phyloP scores from a whole-genome alignment of 1,140 invertebrate species.

The Tetraneura akinire region DNA sequence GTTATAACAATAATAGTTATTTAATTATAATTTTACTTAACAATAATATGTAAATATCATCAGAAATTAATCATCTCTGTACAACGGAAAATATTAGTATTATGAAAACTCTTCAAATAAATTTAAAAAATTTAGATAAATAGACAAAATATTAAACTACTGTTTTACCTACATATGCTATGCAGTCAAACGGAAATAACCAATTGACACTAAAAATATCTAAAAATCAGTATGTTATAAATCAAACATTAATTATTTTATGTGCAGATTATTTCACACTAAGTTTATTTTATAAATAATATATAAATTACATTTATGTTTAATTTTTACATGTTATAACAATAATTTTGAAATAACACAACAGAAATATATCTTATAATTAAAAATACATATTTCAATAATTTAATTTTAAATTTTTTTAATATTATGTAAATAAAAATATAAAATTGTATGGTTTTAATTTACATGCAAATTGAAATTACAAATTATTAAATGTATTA shows the following conservation, averaged over 20 bases:
- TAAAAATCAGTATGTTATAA: no score
- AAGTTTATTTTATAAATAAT: neutral
- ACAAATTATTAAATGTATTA: neutral
- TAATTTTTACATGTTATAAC: neutral
- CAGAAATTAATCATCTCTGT: no score
- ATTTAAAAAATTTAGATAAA: no score
- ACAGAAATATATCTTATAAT: neutral
- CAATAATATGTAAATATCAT: no score
- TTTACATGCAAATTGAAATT: neutral
- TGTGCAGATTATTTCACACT: neutral
- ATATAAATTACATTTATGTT: neutral
- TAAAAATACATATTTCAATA: neutral
- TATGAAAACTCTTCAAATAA: no score
- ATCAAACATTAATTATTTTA: neutral
- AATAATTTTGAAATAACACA: constrained; percentile 9
- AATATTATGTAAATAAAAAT: neutral
- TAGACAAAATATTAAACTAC: no score
- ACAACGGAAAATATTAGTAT: no score
- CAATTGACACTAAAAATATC: no score
- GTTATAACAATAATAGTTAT: no score
- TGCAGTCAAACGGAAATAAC: no score
- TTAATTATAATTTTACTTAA: no score
- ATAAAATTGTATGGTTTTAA: constrained; percentile 11
- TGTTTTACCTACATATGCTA: no score
- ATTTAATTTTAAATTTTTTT: neutral